Percentiles rank a stretch among this genome's conserved stretches.
These are phyloP conservation scores for Hydrocynus forskahlii DNA, from an alignment of 2,797 vertebrate genomes.

Conservation along the genomic window DNA sequence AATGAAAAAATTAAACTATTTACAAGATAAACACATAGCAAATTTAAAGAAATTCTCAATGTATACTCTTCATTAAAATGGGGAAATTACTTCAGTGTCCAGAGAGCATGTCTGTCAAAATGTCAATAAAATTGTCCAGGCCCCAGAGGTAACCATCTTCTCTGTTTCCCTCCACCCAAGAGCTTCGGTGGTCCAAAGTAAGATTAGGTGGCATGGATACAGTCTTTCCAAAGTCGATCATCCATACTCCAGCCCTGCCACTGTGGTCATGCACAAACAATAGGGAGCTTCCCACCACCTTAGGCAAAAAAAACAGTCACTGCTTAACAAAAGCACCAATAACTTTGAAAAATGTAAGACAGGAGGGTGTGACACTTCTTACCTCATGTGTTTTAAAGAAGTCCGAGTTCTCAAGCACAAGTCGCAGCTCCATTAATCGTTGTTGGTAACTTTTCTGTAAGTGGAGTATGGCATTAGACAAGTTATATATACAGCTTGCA, in stretches of 20 bases:
- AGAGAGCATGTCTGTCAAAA: conserved; percentile 71
- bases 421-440: conserved; percentile 76
- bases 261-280: conserved; percentile 89
- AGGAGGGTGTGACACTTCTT: conserved; percentile 20
- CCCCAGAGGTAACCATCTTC: conserved; percentile 93
- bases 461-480: not conserved
- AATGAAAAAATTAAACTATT: conserved; percentile 54
- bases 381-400: conserved; percentile 91
- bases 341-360: no score
- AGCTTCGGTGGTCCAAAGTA: conserved; percentile 83
- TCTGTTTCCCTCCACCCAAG: conserved; percentile 87
- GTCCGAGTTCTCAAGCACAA: conserved; percentile 76
- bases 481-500: not conserved
- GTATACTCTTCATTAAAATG: not conserved
- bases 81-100: conserved; percentile 15
- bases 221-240: conserved; percentile 95
- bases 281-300: conserved; percentile 93
- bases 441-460: conserved; percentile 76
- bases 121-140: conserved; percentile 85
- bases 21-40: conserved; percentile 39
- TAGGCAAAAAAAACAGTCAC: no score
- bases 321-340: no score
- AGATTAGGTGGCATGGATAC: conserved; percentile 74
- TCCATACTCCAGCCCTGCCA: conserved; percentile 86
- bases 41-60: conserved; percentile 20